Evolutionary conservation across 2,113 vertebrate genomes (phyloP), one percentile per base, ranked within the genome.

Genomic region (Azemiops feae): DNA sequence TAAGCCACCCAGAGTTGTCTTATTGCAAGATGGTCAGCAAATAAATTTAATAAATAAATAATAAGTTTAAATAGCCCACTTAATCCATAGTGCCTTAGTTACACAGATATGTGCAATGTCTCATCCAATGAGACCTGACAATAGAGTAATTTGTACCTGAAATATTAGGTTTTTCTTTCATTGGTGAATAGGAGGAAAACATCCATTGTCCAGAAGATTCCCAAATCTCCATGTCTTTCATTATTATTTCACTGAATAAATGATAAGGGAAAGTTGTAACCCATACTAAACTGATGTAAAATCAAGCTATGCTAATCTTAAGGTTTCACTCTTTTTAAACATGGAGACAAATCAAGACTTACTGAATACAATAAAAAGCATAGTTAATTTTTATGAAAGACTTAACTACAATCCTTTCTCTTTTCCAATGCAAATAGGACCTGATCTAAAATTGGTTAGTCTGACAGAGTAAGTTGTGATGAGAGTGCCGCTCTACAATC

Each of bases 171-270:
- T 97, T 97, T 45, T 96, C 95, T 94, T 98, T 98, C 93, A 96
- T 34, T 0, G 92, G 96, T 1, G 98, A 98, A 55, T 99, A 99
- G 94, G 97, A 98, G 0, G 99, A 99, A 95, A 99, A 98, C 88
- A 96, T 97, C 99, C 99, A 99, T 54, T 99, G 99, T 1, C 98
- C 98, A 9, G 98, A 99, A 55, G 96, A 98, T 96, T 98, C 98
- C 99, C 99, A 99, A 50, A 89, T 87, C 53, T 99, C 98, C 98
- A 99, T 98, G 95, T 99, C 99, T 88, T 95, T 97, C 94, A 97
- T 96, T 93, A 99, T 98, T 85, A 97, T 95, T 93, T 99, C 98
- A 1, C 99, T 99, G 95, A 10, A 30, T 89, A 91, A 89, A 92
- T n/a, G 34, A 92, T 53, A 93, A n/a, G 9, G 52, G n/a, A 94